Evolutionary conservation across 2,797 vertebrate species (phyloP).

Genomic region (Scomberomorus guttatus): DNA sequence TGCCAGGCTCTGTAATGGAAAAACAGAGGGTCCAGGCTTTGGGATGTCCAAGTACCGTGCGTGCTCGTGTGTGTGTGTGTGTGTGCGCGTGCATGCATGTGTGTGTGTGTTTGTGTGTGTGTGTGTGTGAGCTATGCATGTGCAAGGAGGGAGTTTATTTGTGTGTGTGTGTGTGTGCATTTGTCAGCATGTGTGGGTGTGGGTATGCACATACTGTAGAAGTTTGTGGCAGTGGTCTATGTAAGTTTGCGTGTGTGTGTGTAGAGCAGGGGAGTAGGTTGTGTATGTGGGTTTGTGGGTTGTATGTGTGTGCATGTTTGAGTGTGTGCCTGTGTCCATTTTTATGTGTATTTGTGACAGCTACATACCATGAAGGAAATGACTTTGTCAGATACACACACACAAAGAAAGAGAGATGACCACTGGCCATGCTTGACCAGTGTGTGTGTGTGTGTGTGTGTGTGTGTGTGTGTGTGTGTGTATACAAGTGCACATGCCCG

Average conservation of each 20-base stretch:
- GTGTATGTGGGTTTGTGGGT: not conserved
- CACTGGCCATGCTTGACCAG: not conserved
- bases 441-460: not conserved
- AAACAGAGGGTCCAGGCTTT: conserved; percentile 67
- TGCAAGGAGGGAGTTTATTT: conserved; percentile 46
- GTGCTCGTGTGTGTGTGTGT: conserved; percentile 15
- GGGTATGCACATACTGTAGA: conserved; percentile 27
- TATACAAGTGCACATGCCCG: conserved; percentile 10
- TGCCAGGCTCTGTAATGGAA: conserved; percentile 73
- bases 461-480: conserved; percentile 5
- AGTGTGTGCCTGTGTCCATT: not conserved
- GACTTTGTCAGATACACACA: not conserved
- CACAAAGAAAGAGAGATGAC: not conserved
- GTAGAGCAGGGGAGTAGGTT: not conserved
- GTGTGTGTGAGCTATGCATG: conserved; percentile 44
- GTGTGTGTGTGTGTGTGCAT: conserved; percentile 37
- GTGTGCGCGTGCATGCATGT: conserved; percentile 14
- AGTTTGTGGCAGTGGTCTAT: conserved; percentile 16
- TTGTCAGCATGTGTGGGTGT: conserved; percentile 59
- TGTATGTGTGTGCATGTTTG: not conserved
- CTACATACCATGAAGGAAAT: not conserved
- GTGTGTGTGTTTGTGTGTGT: conserved; percentile 18
- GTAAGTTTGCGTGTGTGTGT: not conserved
- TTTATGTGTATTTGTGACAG: not conserved
- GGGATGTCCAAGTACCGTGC: conserved; percentile 50